Conservation (phyloP, 2,888 invertebrate genomes). For the Bellardia bayeri region DNA sequence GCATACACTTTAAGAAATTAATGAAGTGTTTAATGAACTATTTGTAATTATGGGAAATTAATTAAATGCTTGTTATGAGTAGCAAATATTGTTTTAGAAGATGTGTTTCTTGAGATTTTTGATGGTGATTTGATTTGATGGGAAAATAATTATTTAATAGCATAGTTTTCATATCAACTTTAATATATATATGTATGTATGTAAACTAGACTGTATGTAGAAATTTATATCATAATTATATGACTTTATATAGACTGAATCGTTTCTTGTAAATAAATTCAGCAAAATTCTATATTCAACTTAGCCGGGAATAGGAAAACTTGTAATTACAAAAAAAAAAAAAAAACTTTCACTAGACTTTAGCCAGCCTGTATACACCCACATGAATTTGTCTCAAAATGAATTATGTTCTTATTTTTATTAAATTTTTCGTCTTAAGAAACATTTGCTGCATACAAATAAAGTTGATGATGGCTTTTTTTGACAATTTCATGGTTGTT, state of each 20-base stretch:
- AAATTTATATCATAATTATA: no score
- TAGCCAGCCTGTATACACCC: not conserved
- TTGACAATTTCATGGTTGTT: not conserved
- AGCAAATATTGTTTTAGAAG: constrained; percentile 22
- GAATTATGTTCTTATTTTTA: not conserved
- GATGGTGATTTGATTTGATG: no score
- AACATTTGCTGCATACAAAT: not conserved
- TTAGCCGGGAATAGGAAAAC: no score
- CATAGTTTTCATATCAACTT: no score
- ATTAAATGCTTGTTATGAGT: constrained; percentile 27
- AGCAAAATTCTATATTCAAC: no score
- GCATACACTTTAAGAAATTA: constrained; percentile 55
- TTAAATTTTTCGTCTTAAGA: not conserved
- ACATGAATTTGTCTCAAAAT: not conserved
- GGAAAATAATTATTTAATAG: no score
- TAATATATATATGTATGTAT: no score
- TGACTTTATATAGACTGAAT: no score
- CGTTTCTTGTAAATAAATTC: no score
- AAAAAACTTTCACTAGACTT: not conserved
- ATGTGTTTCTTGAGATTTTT: no score
- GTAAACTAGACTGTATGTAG: no score
- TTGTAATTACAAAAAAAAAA: no score
- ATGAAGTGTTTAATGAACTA: constrained; percentile 56
- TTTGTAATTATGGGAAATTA: constrained; percentile 45
- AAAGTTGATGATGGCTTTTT: not conserved